Conservation (phyloP, 64 coral and sea anemone genomes). For the Catalaphyllia jardinei region DNA sequence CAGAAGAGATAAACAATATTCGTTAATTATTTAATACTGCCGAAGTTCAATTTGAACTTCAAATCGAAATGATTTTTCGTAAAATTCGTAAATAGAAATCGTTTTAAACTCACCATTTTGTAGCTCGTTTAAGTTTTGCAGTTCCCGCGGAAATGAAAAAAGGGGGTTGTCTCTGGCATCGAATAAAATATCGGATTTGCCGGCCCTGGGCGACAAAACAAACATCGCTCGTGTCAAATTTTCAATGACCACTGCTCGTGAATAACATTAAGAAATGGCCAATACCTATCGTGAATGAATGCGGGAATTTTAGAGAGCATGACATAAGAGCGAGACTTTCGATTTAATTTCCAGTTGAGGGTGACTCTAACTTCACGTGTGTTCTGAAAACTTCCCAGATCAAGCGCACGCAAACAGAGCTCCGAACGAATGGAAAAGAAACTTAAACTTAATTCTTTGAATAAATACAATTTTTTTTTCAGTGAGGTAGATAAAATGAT, state of each 20-base stretch:
- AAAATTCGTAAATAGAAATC: not conserved
- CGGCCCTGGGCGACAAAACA: too few species aligned
- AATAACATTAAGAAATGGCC: constrained; percentile 7
- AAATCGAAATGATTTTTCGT: not conserved
- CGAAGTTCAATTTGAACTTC: constrained; percentile 4
- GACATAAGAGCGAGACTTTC: not conserved
- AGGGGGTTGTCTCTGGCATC: not conserved
- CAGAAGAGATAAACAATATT: not conserved
- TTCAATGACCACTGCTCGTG: not conserved
- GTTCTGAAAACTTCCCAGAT: not conserved
- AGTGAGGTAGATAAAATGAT: too few species aligned
- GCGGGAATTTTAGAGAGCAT: not conserved
- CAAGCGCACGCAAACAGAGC: too few species aligned
- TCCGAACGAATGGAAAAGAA: too few species aligned
- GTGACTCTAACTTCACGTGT: not conserved
- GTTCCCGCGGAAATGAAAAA: not conserved
- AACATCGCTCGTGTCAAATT: not conserved
- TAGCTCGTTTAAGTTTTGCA: not conserved
- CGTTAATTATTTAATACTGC: constrained; percentile 26
- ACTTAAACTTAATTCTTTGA: too few species aligned
- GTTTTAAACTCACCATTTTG: constrained; percentile 9
- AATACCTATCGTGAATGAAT: not conserved
- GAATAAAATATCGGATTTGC: not conserved
- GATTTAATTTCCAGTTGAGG: not conserved
- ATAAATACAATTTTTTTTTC: too few species aligned